Evolutionary conservation across 2,113 vertebrate species (phyloP), one percentile per base, ranked within the genome.

Genomic region (Triplophysa rosa): DNA sequence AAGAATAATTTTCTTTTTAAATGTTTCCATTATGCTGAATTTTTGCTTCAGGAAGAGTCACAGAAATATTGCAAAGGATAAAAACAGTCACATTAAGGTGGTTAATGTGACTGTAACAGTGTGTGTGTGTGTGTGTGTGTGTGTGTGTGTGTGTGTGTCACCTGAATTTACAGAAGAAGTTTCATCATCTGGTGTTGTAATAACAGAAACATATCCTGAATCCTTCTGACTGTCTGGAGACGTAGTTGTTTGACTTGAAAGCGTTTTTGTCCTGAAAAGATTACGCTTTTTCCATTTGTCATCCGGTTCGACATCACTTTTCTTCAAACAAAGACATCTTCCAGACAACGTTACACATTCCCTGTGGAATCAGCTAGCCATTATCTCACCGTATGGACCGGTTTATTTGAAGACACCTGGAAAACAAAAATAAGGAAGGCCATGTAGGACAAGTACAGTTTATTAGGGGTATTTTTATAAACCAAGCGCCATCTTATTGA

Each of bases 401-500:
- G 26, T 21, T 29, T 45, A 45, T 54, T 40, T n/a, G 29, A 71
- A 14, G n/a, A 59, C 2, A 6, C 14, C 14, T 1, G 21, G 7
- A n/a, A 7, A 26, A 2, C 33, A 16, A 66, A n/a, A 64, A 21
- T 76, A 66, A 45, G 37, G 1, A 26, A 70, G 45, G 10, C 10
- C 0, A 21, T 17, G 62, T 65, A 77, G 66, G 54, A 52, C 56
- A 2, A 66, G 72, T 68, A 40, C 37, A 23, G 52, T 83, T 63
- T 69, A 69, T 59, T 13, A 24, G 8, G 68, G 66, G 40, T 77
- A 23, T 80, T 78, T 80, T 74, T 73, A 77, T 33, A 77, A 42
- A 13, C 3, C 61, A 23, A 26, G 29, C 68, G 19, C 58, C 65
- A 71, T 75, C 65, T 75, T 84, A 75, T 82, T 75, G 79, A 84